Conservation (phyloP, 1,140 invertebrate genomes). For the Drosophila murphyi region DNA sequence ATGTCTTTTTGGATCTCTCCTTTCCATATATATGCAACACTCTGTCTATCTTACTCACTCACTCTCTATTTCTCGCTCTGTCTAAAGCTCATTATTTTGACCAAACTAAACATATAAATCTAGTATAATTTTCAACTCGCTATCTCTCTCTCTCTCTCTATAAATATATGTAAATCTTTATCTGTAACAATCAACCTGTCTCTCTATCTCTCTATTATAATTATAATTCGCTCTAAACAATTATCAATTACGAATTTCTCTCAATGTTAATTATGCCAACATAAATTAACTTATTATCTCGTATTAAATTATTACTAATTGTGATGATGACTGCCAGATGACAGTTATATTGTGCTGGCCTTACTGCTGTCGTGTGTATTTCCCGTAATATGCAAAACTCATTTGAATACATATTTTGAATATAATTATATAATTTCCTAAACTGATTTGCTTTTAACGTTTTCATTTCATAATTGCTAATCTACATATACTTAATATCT, state of each 20-base stretch:
- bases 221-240: slow-evolving; percentile 24
- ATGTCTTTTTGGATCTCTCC: slow-evolving; percentile 82
- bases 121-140: slow-evolving; percentile 1
- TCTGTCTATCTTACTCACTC: slow-evolving; percentile 18
- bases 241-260: slow-evolving; percentile 41
- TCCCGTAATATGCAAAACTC: slow-evolving; percentile 21
- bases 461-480: slow-evolving; percentile 58
- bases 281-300: slow-evolving; percentile 45
- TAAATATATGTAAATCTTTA: slow-evolving; percentile 14
- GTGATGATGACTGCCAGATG: slow-evolving; percentile 27
- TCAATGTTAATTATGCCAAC: slow-evolving; percentile 46
- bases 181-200: slow-evolving; percentile 17
- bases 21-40: slow-evolving; percentile 10
- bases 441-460: slow-evolving; percentile 39
- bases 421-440: slow-evolving; percentile 38
- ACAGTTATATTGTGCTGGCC: slow-evolving; percentile 16
- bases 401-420: slow-evolving; percentile 32
- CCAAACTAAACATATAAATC: slow-evolving; percentile 2
- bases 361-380: slow-evolving; percentile 32
- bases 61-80: slow-evolving; percentile 15
- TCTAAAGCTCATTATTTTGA: slow-evolving; percentile 10
- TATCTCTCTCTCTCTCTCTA: slow-evolving; percentile 26
- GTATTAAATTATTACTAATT: slow-evolving; percentile 44
- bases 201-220: slow-evolving; percentile 20
- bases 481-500: slow-evolving; percentile 58